Evolutionary conservation across 1,140 invertebrate genomes (phyloP), one percentile per base, ranked within the genome.

Genomic region (Drosophila guanche): DNA sequence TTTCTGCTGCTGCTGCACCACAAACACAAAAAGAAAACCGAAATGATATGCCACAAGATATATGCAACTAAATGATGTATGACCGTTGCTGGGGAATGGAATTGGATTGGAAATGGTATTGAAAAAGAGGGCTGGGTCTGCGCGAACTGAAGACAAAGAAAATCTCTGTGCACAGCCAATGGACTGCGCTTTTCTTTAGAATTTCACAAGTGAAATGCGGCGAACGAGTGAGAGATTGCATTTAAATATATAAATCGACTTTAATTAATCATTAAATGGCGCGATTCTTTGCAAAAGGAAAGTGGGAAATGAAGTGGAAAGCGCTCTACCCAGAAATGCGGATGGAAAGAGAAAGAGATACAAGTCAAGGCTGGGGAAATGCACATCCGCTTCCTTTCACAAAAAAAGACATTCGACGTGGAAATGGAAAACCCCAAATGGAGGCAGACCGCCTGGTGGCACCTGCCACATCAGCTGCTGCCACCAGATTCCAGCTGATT

Each of bases 381-480:
- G 48, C 62, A 67, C 12, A 37, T 47, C 33, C 52, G 55, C 50
- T 85, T 85, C 80, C 79, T 84, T 84, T 85, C 76, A 77, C 78
- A 75, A 75, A 60, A 7, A 10, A 40, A 20, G 22, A 47, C 42
- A 43, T n/a, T 16, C 12, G 6, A 20, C 22, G 0, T 10, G 29
- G 14, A 73, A 74, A 45, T 40, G 60, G 33, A 12, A 42, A 72
- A 73, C 37, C 37, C 42, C 7, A 43, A 66, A 55, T 33, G 14
- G 29, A 33, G 50, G 37, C 43, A 33, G 14, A 51, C 45, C 20
- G 14, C 40, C 27, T 29, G 59, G 20, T 41, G 53, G 29, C 52
- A 56, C 60, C 47, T 62, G 54, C 41, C 47, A 40, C 25, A 48
- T 55, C 22, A 42, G 10, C 20, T 52, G 40, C 27, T 43, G 51